Evolutionary conservation across 2,113 vertebrate species (phyloP), one percentile per base, ranked within the genome.

Genomic region (Camelus dromedarius): DNA sequence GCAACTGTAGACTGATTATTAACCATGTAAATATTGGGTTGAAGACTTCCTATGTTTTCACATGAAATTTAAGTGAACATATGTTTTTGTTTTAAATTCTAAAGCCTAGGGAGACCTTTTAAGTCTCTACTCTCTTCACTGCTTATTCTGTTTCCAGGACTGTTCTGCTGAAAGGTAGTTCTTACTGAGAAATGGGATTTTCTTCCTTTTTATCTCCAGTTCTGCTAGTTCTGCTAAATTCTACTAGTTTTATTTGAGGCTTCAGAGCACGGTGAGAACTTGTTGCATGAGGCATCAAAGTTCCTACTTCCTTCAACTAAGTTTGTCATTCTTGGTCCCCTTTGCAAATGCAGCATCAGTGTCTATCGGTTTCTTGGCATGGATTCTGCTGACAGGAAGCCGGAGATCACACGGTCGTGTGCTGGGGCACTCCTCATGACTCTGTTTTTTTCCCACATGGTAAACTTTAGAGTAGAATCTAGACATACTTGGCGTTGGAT

Each of bases 81-180:
- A 84, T 54, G 14, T 48, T 64, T 92, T 93, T 85, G 9, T 67
- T 82, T 96, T 95, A 48, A 92, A 92, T 92, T 58, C 52, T 56
- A 82, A 66, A 56, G 66, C 11, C 10, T 89, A 85, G 19, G 8
- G 8, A 75, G 62, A 60, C 1, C 24, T 77, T 76, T 89, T n/a
- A 73, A 22, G 67, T 76, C 12, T 89, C 38, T 69, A 58, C 56
- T 70, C 26, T 82, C 22, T 66, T 93, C 56, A 72, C n/a, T 92
- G n/a, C 35, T 94, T 67, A 67, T 81, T 97, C 48, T 92, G 52
- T 83, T 88, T 42, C 8, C n/a, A 75, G 22, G 35, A 10, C n/a
- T 67, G 26, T 77, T 79, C 24, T 54, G 64, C 54, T 75, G 86
- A 62, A 89, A 89, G 54, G 72, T 8, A 24, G 30, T 54, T 83